Base-by-base conservation (phyloP, 2,888 invertebrate species). In the Epistrophe eligans region DNA sequence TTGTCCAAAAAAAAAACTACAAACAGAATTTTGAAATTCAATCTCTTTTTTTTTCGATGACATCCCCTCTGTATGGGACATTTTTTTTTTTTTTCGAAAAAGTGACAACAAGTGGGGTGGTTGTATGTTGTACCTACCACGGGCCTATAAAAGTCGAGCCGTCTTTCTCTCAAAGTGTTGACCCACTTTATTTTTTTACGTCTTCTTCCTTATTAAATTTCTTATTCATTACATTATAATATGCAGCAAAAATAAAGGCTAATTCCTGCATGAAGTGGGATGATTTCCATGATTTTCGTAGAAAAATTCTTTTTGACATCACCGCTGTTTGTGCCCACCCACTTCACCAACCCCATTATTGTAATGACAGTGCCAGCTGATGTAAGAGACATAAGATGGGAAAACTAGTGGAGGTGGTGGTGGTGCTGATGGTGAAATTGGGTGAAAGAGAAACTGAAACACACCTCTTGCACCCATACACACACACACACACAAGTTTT, bases 21-120 rank as follows among this genome's bases (percentile, higher is more conserved):
- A 60, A 45, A 38, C 17, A 43, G 40, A 77, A 70, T 82, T 72
- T 79, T 66, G 66, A 87, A 82, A 72, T 84, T 76, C 64, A 62
- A 77, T 77, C 77, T 64, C 11, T 57, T 43, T 55, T 40, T 55
- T 40, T 15, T 52, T 13, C 17, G 24, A 32, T 43, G 24, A 24
- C 52, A 70, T 40, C 38, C 60, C 57, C 40, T 19, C 17, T 40
- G 15, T 67, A 28, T 55, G 17, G 4, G 38, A n/a, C 32, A 40
- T 35, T 28, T 70, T 35, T 43, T 55, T 72, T 72, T 64, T 24
- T 38, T 71, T 43, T 17, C 0, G 32, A 50, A 35, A 35, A 64
- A 66, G 55, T 76, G 79, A 87, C 87, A 87, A 87, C 87, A 87
- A 87, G 87, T 87, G 87, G 82, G 72, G 79, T 83, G 79, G 67